Evolutionary conservation across 2,888 invertebrate genomes (phyloP).

Genomic region (Imbricaverruca yamaguchii): DNA sequence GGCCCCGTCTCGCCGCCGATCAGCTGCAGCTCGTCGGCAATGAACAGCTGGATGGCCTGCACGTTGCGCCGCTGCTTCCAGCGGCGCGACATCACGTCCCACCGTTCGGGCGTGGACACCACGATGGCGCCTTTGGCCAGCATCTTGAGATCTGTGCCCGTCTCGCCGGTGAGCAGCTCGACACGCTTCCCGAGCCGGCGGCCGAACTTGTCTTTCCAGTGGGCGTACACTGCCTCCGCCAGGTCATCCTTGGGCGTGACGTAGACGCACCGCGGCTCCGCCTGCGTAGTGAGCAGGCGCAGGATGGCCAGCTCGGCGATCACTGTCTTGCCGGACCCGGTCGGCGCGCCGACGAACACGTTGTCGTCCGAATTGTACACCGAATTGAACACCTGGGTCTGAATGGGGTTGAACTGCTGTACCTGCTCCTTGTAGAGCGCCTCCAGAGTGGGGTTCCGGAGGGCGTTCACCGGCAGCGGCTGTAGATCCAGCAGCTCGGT

Average conservation of each 20-base stretch:
- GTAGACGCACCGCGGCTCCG: conserved; percentile 72
- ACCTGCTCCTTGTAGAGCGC: conserved; percentile 74
- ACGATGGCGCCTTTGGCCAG: conserved; percentile 89
- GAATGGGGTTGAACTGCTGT: conserved; percentile 95
- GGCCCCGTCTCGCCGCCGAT: conserved; percentile 87
- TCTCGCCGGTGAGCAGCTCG: conserved; percentile 91
- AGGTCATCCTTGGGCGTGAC: conserved; percentile 85
- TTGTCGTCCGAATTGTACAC: conserved; percentile 98
- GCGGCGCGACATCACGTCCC: conserved; percentile 94
- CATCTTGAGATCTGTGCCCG: conserved; percentile 86
- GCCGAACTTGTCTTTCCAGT: conserved; percentile 86
- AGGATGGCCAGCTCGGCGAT: conserved; percentile 94
- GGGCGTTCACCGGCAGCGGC: conserved; percentile 86
- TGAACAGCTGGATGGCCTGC: conserved; percentile 90
- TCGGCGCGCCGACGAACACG: conserved; percentile 89
- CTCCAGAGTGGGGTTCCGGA: conserved; percentile 80
- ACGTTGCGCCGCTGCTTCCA: conserved; percentile 99
- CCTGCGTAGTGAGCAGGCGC: conserved; percentile 60
- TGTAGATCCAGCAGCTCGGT: conserved; percentile 95
- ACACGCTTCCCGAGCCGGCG: conserved; percentile 67
- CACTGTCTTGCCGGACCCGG: conserved; percentile 80
- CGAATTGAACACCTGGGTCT: conserved; percentile 98
- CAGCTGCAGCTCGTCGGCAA: conserved; percentile 81
- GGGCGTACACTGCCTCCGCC: conserved; percentile 78
- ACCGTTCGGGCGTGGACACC: conserved; percentile 93